phyloP scores from a whole-genome alignment of 2,888 invertebrate species.

The Gerris lacustris region DNA sequence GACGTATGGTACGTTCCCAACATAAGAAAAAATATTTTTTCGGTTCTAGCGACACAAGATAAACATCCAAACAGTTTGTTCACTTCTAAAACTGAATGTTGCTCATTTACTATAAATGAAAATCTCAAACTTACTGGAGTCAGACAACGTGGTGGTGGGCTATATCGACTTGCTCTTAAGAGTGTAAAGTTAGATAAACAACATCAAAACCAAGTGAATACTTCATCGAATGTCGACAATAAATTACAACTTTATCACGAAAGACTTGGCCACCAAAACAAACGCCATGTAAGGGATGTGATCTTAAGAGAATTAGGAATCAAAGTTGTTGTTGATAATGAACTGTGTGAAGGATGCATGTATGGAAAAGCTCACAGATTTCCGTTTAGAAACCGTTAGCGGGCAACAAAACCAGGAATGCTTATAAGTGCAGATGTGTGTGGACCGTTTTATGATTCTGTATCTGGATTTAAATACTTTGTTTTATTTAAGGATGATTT shows the following conservation, averaged over 20 bases:
- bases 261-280: conserved; percentile 9
- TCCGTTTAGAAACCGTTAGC: conserved; percentile 21
- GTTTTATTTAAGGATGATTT: conserved; percentile 2
- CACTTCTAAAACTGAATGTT: conserved; percentile 13
- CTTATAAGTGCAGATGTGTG: conserved; percentile 31
- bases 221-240: neutral
- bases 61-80: no score
- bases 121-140: neutral
- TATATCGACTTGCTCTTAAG: neutral
- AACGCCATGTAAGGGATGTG: neutral
- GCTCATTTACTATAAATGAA: conserved; percentile 6
- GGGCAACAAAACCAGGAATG: conserved; percentile 16
- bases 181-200: neutral
- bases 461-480: conserved; percentile 25
- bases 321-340: conserved; percentile 15
- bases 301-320: neutral
- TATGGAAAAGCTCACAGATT: conserved; percentile 27
- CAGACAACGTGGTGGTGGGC: neutral
- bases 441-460: conserved; percentile 30
- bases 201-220: neutral
- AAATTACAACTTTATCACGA: conserved; percentile 6
- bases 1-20: conserved; percentile 11
- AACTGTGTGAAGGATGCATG: conserved; percentile 28
- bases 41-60: conserved; percentile 14
- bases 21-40: conserved; percentile 8